Percentiles rank a stretch among this genome's conserved stretches.
Conservation (phyloP, 1,140 invertebrate genomes). For the Vanessa tameamea region DNA sequence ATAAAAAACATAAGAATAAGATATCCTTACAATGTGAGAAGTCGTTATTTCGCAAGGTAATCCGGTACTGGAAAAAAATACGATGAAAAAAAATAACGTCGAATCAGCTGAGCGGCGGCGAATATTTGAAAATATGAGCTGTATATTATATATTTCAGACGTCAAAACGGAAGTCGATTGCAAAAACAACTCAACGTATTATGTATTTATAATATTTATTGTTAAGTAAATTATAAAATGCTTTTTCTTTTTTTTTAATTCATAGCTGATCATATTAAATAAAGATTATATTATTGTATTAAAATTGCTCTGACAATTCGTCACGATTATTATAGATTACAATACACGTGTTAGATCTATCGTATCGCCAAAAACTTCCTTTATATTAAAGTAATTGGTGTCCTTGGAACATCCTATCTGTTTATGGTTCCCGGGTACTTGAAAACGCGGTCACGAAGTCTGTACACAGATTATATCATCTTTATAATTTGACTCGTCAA, state of each 20-base stretch:
- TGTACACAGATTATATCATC: conserved; percentile 4
- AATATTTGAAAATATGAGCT: conserved; percentile 15
- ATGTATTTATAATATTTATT: too few relatives aligned
- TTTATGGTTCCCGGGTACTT: conserved; percentile 12
- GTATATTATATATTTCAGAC: too few relatives aligned
- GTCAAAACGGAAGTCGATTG: too few relatives aligned
- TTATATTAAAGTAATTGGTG: conserved; percentile 13
- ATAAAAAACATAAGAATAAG: conserved; percentile 21
- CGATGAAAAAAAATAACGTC: conserved; percentile 1
- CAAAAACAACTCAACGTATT: too few relatives aligned
- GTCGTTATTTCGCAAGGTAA: conserved; percentile 17
- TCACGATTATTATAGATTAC: conserved; percentile 12
- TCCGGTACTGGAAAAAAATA: conserved; percentile 16
- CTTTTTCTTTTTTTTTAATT: background rate
- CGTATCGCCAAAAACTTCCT: conserved; percentile 17
- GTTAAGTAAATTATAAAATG: too few relatives aligned
- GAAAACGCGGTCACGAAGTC: conserved; percentile 5
- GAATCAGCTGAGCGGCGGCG: conserved; percentile 13
- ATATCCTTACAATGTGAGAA: conserved; percentile 14
- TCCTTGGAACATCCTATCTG: conserved; percentile 14
- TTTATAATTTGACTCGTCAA: background rate
- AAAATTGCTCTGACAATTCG: background rate
- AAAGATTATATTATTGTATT: background rate
- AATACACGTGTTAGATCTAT: conserved; percentile 12
- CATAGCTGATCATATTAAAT: background rate